phyloP scores from a whole-genome alignment of 2,113 vertebrate species.

The Scartelaos histophorus region DNA sequence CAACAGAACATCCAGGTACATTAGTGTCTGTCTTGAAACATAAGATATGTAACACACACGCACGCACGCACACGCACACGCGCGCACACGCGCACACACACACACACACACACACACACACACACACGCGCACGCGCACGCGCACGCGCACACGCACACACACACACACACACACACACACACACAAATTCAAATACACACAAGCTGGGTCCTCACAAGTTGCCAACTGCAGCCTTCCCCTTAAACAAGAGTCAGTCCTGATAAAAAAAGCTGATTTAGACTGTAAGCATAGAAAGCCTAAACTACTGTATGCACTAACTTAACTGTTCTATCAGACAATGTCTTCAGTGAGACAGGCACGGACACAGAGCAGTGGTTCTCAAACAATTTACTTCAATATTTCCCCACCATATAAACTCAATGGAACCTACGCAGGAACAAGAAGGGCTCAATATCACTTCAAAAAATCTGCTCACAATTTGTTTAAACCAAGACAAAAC shows the following conservation, averaged over 20 bases:
- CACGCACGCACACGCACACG: too few species aligned
- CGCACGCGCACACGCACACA: conserved; percentile 74
- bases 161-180: conserved; percentile 49
- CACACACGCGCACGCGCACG: conserved; percentile 62
- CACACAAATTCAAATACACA: conserved; percentile 62
- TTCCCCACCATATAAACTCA: not conserved
- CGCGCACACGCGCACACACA: conserved; percentile 54
- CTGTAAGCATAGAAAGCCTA: not conserved
- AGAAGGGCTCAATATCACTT: not conserved
- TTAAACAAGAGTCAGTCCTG: conserved; percentile 36
- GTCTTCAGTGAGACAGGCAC: conserved; percentile 14
- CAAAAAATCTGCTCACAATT: not conserved
- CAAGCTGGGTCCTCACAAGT: conserved; percentile 71
- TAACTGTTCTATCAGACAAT: conserved; percentile 1
- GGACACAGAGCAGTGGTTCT: conserved; percentile 6
- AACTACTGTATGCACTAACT: not conserved
- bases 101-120: conserved; percentile 60
- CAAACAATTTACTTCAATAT: not conserved
- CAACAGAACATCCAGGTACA: conserved; percentile 79
- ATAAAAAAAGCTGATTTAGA: conserved; percentile 22
- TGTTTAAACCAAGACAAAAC: not conserved
- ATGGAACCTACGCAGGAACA: not conserved
- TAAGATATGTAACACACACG: conserved; percentile 70
- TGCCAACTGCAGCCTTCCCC: conserved; percentile 56
- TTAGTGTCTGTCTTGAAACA: conserved; percentile 70